These are phyloP conservation scores for Oreonectes daqikongensis DNA, from an alignment of 2,797 vertebrate genomes.

Conservation along the genomic window DNA sequence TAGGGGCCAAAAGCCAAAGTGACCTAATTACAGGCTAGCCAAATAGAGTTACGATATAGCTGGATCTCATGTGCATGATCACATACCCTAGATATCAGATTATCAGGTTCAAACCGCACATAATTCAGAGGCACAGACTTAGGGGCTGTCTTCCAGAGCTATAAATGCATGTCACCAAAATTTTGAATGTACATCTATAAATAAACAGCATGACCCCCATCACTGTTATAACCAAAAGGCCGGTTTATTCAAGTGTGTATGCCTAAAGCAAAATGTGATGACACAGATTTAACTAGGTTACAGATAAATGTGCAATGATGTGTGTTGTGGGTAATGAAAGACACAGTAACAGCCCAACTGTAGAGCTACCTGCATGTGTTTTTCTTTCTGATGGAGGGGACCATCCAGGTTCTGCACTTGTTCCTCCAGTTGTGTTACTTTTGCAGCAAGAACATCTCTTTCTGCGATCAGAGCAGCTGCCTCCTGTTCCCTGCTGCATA, in stretches of 20 bases:
- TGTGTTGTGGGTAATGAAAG: neutral
- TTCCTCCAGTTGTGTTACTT: conserved; percentile 63
- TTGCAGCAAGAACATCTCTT: conserved; percentile 64
- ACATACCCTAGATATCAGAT: conserved; percentile 1
- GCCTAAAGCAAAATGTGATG: neutral
- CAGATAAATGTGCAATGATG: neutral
- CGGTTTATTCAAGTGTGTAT: neutral
- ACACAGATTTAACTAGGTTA: neutral
- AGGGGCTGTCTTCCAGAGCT: neutral
- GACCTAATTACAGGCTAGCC: conserved; percentile 9
- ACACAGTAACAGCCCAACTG: neutral
- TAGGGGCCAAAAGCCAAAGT: conserved; percentile 12
- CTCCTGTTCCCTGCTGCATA: conserved; percentile 70
- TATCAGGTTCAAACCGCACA: neutral
- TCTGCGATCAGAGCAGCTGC: conserved; percentile 69
- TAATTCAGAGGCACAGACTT: conserved; percentile 6
- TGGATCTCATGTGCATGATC: neutral
- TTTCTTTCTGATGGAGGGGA: conserved; percentile 59
- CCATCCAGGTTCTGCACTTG: conserved; percentile 61
- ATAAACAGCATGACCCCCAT: neutral
- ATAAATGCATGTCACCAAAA: neutral
- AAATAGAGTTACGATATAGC: conserved; percentile 9
- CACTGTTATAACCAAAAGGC: neutral
- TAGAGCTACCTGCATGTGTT: conserved; percentile 67
- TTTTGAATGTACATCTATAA: neutral